Base-by-base conservation (phyloP, 2,888 invertebrate genomes). In the Trachelus tabidus region DNA sequence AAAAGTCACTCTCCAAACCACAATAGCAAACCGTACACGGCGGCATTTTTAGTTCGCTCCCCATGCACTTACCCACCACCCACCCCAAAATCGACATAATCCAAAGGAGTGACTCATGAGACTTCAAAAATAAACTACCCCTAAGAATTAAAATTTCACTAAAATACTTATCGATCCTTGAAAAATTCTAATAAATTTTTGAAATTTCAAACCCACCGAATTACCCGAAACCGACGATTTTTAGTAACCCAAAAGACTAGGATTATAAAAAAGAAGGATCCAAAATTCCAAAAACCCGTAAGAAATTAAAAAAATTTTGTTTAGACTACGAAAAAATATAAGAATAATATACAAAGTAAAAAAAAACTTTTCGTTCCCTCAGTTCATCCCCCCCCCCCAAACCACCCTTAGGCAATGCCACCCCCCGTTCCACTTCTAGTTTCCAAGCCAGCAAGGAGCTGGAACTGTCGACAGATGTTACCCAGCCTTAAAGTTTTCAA, bases 1-100 rank as follows among this genome's bases (percentile, higher is more conserved):
- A 78, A 78, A 78, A 78, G 78, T 78, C 75, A 76, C 73, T 76
- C 78, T 35, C 9, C 56, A 9, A 56, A 56, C 56, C 56, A 56
- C 56, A 56, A 56, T 56, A 56, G 56, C 23, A 6, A 0, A 6
- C 23, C 56, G 56, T 56, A 56, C 56, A 56, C 56, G 56, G 56
- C 56, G 56, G 56, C 56, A 23, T 23, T 56, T 56, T 56, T 23
- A 56, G 2, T 56, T 56, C 6, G 56, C 56, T 56, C 56, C 56
- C 56, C 23, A 23, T 23, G 12, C 56, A 23, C 56, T 56, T 56
- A 56, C 56, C 56, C 15, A 15, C 40, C 40, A 9, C 40, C 40
- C 40, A 15, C 23, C 56, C 56, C 6, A 23, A 56, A 56, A 23
- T 2, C 23, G 56, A 56, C 0, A 0, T 6, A 1, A 15, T 15